Conservation (phyloP, 2,113 vertebrate species). For the Mustela lutreola region DNA sequence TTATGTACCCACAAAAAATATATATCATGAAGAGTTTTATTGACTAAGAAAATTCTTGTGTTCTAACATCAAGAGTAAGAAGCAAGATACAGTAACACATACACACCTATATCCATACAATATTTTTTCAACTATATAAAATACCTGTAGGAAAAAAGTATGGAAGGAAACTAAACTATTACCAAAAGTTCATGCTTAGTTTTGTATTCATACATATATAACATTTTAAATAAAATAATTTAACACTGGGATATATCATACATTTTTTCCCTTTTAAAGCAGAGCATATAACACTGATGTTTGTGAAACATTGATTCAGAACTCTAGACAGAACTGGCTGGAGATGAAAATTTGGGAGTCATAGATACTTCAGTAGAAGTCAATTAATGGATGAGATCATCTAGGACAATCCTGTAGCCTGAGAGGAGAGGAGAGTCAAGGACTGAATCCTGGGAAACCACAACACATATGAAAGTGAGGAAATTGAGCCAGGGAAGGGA, state of each 20-base stretch:
- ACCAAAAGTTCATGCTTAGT: background rate
- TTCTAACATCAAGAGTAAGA: constrained; percentile 26
- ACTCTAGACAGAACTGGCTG: background rate
- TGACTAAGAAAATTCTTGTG: constrained; percentile 2
- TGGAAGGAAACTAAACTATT: background rate
- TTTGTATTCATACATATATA: background rate
- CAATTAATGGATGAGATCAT: background rate
- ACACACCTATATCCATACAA: background rate
- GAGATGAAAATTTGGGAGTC: constrained; percentile 5
- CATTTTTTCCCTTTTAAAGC: constrained; percentile 17
- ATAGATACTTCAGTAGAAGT: background rate
- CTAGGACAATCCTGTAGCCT: background rate
- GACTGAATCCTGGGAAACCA: background rate
- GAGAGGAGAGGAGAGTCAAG: background rate
- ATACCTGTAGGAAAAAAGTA: constrained; percentile 1
- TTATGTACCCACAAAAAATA: background rate
- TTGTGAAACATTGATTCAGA: constrained; percentile 37
- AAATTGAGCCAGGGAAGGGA: background rate
- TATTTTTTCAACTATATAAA: background rate
- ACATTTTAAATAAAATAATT: constrained; percentile 49
- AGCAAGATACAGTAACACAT: background rate
- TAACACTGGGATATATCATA: background rate
- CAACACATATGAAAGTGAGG: background rate
- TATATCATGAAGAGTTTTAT: background rate
- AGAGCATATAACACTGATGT: background rate